These are phyloP conservation scores for Laticauda colubrina DNA, from an alignment of 2,113 vertebrate species.

Conservation along the genomic window DNA sequence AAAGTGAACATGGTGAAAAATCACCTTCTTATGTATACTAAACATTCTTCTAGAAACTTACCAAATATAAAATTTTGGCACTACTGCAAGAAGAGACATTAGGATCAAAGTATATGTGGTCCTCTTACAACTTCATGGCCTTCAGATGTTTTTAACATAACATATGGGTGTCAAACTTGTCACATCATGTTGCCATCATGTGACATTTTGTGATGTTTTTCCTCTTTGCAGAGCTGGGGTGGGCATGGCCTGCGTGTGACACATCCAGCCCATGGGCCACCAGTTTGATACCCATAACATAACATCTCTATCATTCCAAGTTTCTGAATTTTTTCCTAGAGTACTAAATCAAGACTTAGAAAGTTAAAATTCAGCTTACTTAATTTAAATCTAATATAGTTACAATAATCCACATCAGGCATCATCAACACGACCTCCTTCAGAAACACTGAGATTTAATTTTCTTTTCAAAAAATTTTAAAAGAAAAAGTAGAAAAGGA, in stretches of 20 bases:
- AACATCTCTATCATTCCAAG: neutral
- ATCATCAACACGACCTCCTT: neutral
- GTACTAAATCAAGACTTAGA: neutral
- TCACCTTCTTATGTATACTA: neutral
- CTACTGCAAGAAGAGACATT: neutral
- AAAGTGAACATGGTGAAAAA: neutral
- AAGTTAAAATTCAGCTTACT: neutral
- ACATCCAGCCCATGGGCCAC: too few relatives aligned
- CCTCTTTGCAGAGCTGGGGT: too few relatives aligned
- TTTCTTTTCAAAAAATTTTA: neutral
- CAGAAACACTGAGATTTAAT: neutral
- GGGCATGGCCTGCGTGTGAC: too few relatives aligned
- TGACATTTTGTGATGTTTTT: too few relatives aligned
- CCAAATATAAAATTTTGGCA: neutral
- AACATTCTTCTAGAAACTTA: neutral
- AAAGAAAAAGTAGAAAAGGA: neutral
- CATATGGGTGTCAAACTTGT: neutral
- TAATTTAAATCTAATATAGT: neutral
- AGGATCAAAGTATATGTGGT: neutral
- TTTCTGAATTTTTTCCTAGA: neutral
- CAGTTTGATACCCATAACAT: too few relatives aligned
- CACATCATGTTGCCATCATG: too few relatives aligned
- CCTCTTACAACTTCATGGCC: neutral
- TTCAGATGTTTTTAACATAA: neutral
- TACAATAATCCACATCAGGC: neutral